These are phyloP conservation scores for Athalia rosae DNA, from an alignment of 2,888 invertebrate genomes.

Conservation along the genomic window DNA sequence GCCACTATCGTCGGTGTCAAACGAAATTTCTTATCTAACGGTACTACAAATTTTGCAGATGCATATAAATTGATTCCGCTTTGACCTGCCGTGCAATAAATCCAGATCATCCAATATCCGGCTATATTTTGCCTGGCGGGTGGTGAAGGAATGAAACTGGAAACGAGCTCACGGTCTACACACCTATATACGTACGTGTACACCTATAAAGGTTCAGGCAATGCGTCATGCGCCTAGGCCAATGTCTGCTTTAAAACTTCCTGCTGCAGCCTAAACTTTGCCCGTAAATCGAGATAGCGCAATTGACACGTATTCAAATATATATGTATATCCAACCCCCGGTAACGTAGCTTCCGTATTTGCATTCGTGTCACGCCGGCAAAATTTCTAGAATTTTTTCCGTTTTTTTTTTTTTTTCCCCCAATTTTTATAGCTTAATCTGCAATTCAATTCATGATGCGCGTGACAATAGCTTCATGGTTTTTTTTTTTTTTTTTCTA, in stretches of 20 bases:
- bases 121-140: slow-evolving; percentile 9
- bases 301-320: slow-evolving; percentile 34
- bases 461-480: neutral
- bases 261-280: slow-evolving; percentile 1
- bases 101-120: slow-evolving; percentile 41
- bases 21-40: too few relatives aligned
- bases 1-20: too few relatives aligned
- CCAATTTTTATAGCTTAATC: slow-evolving; percentile 12
- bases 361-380: neutral
- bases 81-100: slow-evolving; percentile 20
- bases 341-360: slow-evolving; percentile 9
- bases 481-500: too few relatives aligned
- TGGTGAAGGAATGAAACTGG: slow-evolving; percentile 13
- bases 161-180: neutral
- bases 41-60: too few relatives aligned
- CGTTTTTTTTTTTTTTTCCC: neutral
- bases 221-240: slow-evolving; percentile 38
- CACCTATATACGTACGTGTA: neutral
- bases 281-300: slow-evolving; percentile 16
- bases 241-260: slow-evolving; percentile 42
- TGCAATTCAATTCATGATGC: slow-evolving; percentile 5
- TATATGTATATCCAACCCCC: neutral
- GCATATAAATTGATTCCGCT: neutral
- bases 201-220: slow-evolving; percentile 20
- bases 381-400: neutral